phyloP scores from a whole-genome alignment of 2,113 vertebrate genomes.

The Ciconia maguari region DNA sequence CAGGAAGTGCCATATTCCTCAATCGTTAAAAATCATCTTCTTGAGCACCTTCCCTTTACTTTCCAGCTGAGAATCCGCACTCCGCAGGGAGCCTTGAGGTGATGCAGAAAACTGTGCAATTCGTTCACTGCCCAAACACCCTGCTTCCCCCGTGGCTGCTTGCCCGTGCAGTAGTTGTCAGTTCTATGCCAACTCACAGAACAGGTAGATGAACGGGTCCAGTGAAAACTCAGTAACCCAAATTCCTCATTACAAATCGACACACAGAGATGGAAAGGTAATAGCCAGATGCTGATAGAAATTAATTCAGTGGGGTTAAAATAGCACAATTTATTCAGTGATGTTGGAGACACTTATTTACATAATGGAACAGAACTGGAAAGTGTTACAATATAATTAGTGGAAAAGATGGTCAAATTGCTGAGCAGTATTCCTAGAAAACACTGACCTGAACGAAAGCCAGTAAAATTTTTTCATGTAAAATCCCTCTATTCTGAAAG shows the following conservation, averaged over 20 bases:
- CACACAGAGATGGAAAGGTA: background rate
- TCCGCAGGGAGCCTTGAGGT: background rate
- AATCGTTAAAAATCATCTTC: background rate
- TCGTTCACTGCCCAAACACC: too few relatives aligned
- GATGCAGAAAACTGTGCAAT: background rate
- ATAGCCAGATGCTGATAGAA: background rate
- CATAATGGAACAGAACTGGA: background rate
- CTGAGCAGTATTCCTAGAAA: background rate
- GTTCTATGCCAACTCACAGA: background rate
- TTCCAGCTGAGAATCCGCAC: background rate
- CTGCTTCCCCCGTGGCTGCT: background rate
- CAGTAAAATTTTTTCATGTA: background rate
- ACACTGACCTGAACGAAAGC: background rate
- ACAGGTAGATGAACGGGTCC: background rate
- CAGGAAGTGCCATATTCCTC: background rate
- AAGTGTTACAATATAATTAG: background rate
- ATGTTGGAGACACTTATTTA: background rate
- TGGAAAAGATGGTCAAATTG: background rate
- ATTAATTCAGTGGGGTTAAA: background rate
- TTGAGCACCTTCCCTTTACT: background rate
- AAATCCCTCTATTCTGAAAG: background rate
- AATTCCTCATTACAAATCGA: background rate
- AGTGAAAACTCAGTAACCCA: background rate
- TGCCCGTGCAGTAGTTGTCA: background rate
- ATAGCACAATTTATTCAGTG: background rate